These are phyloP conservation scores for Protonibea diacanthus DNA, from an alignment of 2,797 vertebrate species.

Conservation along the genomic window DNA sequence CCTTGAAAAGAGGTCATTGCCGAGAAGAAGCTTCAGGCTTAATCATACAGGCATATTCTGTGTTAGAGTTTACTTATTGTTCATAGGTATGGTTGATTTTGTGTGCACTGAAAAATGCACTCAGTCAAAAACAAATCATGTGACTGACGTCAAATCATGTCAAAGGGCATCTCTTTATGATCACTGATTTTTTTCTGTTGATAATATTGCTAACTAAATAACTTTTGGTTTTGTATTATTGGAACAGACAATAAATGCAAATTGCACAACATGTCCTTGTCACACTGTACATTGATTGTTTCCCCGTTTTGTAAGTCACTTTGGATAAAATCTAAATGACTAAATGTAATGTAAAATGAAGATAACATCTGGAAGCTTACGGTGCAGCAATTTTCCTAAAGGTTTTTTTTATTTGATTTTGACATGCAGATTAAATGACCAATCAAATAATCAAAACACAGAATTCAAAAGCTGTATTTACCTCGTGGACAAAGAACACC, in stretches of 20 bases:
- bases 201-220: too few species aligned
- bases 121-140: not conserved
- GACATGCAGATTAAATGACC: not conserved
- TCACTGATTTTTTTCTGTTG: not conserved
- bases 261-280: too few species aligned
- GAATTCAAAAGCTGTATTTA: constrained; percentile 64
- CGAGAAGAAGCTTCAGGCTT: not conserved
- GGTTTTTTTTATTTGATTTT: not conserved
- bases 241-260: not conserved
- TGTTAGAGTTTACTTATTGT: not conserved
- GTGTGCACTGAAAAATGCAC: not conserved
- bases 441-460: not conserved
- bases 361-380: not conserved
- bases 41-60: not conserved
- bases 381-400: not conserved
- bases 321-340: too few species aligned
- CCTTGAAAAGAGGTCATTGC: constrained; percentile 13
- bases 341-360: not conserved
- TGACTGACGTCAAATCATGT: too few species aligned
- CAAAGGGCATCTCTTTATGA: not conserved
- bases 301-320: too few species aligned
- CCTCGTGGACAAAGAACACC: constrained; percentile 94
- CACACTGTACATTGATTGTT: too few species aligned
- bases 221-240: too few species aligned
- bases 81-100: not conserved